These are phyloP conservation scores for Hemichromis elongatus DNA, from an alignment of 2,113 vertebrate genomes.

Conservation along the genomic window DNA sequence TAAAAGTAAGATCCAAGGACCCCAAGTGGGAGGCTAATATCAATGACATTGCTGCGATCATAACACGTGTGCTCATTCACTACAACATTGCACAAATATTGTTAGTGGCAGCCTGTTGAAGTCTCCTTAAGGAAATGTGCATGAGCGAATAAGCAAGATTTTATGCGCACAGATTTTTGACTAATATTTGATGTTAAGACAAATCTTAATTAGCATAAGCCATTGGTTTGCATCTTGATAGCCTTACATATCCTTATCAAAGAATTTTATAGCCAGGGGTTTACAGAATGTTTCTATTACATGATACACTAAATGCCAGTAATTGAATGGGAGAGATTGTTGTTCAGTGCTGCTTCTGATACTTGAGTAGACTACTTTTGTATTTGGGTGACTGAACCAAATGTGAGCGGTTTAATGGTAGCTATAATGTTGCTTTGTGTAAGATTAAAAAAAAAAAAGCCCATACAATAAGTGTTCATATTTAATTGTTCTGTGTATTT, in stretches of 20 bases:
- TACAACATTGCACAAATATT: constrained; percentile 8
- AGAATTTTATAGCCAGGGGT: neutral
- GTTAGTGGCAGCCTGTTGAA: constrained; percentile 34
- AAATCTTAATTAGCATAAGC: constrained; percentile 15
- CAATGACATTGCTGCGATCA: constrained; percentile 34
- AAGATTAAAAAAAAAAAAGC: neutral
- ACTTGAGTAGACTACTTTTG: neutral
- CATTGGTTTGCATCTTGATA: constrained; percentile 13
- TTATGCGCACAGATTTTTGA: constrained; percentile 20
- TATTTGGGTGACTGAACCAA: neutral
- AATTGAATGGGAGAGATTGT: neutral
- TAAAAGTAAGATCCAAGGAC: constrained; percentile 21
- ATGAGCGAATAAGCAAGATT: constrained; percentile 31
- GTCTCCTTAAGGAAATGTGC: constrained; percentile 33
- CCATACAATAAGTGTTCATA: neutral
- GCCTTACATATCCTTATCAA: constrained; percentile 8
- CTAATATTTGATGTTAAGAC: neutral
- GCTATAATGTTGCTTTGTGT: neutral
- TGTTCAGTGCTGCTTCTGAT: neutral
- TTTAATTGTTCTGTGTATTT: neutral
- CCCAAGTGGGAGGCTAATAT: constrained; percentile 20
- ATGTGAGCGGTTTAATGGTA: neutral
- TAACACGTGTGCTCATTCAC: constrained; percentile 3
- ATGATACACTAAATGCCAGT: neutral
- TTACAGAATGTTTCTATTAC: neutral